Evolutionary conservation across 1,140 invertebrate genomes (phyloP), one percentile per base, ranked within the genome.

Genomic region (Musca domestica): DNA sequence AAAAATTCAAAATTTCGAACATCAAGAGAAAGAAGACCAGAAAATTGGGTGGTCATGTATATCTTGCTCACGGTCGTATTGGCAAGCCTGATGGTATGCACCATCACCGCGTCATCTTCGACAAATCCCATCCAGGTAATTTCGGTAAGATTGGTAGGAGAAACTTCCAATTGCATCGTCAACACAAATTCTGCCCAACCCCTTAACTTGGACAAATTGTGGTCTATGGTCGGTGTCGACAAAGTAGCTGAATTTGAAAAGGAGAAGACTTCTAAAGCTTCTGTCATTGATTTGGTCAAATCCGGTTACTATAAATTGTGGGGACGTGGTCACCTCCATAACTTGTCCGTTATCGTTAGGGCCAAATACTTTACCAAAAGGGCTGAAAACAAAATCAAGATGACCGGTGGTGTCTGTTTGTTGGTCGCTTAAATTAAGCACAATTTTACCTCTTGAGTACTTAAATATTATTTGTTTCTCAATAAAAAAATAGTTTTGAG

Each of bases 121-220:
- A 99, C 85, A 99, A 99, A 87, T 99, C 99, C 88, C 98, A 99
- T 92, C 98, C 98, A 76, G 98, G 98, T 82, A 99, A 99, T 83
- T 99, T 99, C 84, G 98, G 98, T 84, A 99, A 99, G 88, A 88
- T 99, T 75, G 98, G 98, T 87, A 99, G 99, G 98, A 91, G 98
- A 76, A 96, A 98, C 83, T 99, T 92, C 85, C 98, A 99, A 81
- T 85, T 95, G 70, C 90, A 93, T 64, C 89, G 89, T 72, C 98
- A 98, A 80, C 91, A 93, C 71, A 92, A 92, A 76, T 98, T 91
- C 88, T 94, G 93, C 73, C 97, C 98, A 19, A 88, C 93, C 22
- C n/a, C 86, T 99, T 56, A 99, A 99, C 82, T 81, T 99, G 68
- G 97, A 99, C 78, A 97, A 95, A 84, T 81, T 99, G 22, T 99